Base-by-base conservation (phyloP, 1,140 invertebrate species). In the Neotoxoptera formosana region DNA sequence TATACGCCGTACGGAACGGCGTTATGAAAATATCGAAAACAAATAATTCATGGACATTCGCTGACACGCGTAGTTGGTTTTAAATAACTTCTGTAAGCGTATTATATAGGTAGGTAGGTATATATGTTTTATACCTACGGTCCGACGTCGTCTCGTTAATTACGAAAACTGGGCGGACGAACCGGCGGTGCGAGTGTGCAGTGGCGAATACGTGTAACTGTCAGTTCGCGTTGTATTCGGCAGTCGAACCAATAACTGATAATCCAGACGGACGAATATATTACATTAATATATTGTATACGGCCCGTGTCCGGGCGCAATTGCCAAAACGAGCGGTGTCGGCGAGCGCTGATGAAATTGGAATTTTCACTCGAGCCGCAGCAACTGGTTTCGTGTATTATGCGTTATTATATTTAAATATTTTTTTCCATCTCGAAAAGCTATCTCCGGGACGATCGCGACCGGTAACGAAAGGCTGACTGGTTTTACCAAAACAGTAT, bases 131-230 rank as follows among this genome's bases (percentile, higher is more conserved):
- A 30, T 76, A 76, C n/a, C 3, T n/a, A 76, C 17, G 1, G 30
- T 76, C 60, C 60, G n/a, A 30, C 60, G 60, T 34, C 30, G 60
- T 83, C 81, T 83, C 84, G 45, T 87, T 87, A 51, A 51, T 88
- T 88, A 88, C 47, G 86, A 88, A 51, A 51, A 51, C 86, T 88
- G 30, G 86, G 86, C 47, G 86, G 86, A 51, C 86, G 47, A 51
- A 41, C 47, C 4, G 84, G 83, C 21, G 84, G 45, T 45, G 41
- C n/a, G n/a, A n/a, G n/a, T 25, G 4, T n/a, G 84, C 45, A 87
- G 84, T 48, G 84, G 45, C 30, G 30, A 48, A 47, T 14, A 45
- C 84, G 84, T 47, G 41, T 88, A 88, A 88, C 47, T 88, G 86
- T 88, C 86, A 34, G 86, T 48, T 88, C n/a, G 30, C n/a, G 86